phyloP scores from a whole-genome alignment of 2,888 invertebrate genomes.

The Drosophila diplacantha region DNA sequence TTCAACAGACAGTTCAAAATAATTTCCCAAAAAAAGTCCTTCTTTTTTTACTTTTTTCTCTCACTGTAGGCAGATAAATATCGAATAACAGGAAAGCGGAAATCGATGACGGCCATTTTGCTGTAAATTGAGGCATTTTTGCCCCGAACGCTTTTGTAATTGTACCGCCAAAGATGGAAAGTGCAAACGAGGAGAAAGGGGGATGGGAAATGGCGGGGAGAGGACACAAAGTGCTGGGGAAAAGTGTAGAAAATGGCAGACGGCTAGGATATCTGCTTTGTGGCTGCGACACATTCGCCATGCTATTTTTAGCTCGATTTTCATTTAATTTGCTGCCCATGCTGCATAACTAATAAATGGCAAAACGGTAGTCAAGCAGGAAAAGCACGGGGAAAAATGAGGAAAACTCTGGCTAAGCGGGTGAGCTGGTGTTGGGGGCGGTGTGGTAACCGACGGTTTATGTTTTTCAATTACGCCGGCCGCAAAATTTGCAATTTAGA shows the following conservation, averaged over 20 bases:
- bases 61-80: conserved; percentile 28
- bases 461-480: conserved; percentile 62
- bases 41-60: background rate
- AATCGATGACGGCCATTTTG: conserved; percentile 69
- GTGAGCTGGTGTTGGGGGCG: background rate
- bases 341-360: conserved; percentile 63
- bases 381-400: conserved; percentile 15
- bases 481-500: conserved; percentile 68
- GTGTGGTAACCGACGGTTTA: conserved; percentile 24
- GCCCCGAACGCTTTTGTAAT: conserved; percentile 57
- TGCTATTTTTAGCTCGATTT: conserved; percentile 66
- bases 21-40: background rate
- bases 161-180: conserved; percentile 46
- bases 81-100: conserved; percentile 60
- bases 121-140: conserved; percentile 67
- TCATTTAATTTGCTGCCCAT: conserved; percentile 67
- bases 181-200: background rate
- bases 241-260: conserved; percentile 4
- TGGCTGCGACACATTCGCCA: conserved; percentile 46
- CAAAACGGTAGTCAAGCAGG: conserved; percentile 43
- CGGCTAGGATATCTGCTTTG: conserved; percentile 19
- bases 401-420: conserved; percentile 5
- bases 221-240: background rate
- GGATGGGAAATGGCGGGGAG: background rate
- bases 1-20: background rate